Conservation (phyloP, 2,888 invertebrate genomes). For the Paralinhomoeus sp. region DNA sequence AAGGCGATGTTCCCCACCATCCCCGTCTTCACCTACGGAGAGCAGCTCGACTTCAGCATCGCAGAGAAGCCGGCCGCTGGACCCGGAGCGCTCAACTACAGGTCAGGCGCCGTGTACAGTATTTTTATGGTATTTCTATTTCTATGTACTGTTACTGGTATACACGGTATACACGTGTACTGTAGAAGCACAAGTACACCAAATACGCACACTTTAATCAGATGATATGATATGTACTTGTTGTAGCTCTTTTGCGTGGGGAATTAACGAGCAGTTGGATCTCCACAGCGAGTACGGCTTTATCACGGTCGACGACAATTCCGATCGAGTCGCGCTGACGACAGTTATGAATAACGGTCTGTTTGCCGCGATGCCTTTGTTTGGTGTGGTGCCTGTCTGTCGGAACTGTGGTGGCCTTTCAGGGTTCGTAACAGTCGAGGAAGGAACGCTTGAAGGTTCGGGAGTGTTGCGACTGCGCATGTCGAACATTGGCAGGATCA, state of each 20-base stretch:
- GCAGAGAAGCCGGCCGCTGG: conserved; percentile 15
- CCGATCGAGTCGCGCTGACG: conserved; percentile 16
- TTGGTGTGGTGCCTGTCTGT: no score
- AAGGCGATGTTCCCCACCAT: conserved; percentile 23
- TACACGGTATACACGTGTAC: not conserved
- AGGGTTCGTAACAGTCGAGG: conserved; percentile 23
- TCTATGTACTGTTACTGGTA: not conserved
- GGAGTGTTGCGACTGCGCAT: conserved; percentile 16
- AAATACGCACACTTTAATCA: no score
- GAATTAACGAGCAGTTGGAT: conserved; percentile 21
- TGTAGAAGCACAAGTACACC: no score
- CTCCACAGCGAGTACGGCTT: conserved; percentile 23
- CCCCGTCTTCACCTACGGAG: conserved; percentile 25
- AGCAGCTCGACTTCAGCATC: conserved; percentile 20
- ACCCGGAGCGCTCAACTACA: conserved; percentile 20
- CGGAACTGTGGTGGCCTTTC: no score
- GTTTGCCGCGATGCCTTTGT: no score
- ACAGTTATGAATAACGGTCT: conserved; percentile 24
- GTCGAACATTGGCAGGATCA: conserved; percentile 22
- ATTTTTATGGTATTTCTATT: not conserved
- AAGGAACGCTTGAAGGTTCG: conserved; percentile 15
- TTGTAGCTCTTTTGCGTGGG: conserved; percentile 22
- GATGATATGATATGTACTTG: no score
- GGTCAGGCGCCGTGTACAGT: conserved; percentile 10
- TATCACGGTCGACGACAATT: conserved; percentile 17